Conservation (phyloP, 1,140 invertebrate species). For the Coenobita brevimanus region DNA sequence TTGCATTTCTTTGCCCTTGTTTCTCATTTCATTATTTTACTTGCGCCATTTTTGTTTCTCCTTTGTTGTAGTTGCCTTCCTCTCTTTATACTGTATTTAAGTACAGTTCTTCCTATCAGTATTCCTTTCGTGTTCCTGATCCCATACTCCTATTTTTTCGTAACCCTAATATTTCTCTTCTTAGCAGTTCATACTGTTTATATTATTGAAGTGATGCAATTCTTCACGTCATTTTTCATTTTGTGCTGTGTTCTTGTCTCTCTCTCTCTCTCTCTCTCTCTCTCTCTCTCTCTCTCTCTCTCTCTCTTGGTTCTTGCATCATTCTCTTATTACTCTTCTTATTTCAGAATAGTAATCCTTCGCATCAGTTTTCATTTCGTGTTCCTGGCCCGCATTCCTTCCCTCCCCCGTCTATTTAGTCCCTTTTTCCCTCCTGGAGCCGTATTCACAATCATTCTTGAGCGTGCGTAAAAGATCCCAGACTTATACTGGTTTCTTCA, state of each 20-base stretch:
- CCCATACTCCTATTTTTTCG: neutral
- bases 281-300: constrained; percentile 50
- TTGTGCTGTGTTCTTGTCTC: too few species aligned
- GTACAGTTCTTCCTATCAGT: neutral
- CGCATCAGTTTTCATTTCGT: too few species aligned
- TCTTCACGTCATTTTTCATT: too few species aligned
- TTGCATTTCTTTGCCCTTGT: neutral
- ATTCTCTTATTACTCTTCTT: neutral
- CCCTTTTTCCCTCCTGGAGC: too few species aligned
- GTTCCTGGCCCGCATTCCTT: too few species aligned
- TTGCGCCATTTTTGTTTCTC: neutral
- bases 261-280: constrained; percentile 45
- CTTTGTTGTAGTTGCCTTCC: neutral
- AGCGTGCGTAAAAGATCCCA: too few species aligned
- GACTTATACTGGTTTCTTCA: too few species aligned
- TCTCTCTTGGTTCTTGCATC: neutral
- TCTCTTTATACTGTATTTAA: neutral
- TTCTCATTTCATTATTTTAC: neutral
- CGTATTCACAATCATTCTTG: too few species aligned
- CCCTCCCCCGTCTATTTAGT: too few species aligned
- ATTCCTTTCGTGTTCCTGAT: neutral
- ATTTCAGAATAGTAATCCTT: neutral
- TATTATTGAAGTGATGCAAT: too few species aligned
- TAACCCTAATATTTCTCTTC: neutral
- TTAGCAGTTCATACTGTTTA: neutral